A percentile compares a stretch with the other conserved stretches of the same genome.
These are phyloP conservation scores for Dinothrombium tinctorium DNA, from an alignment of 1,140 invertebrate genomes.

Conservation along the genomic window DNA sequence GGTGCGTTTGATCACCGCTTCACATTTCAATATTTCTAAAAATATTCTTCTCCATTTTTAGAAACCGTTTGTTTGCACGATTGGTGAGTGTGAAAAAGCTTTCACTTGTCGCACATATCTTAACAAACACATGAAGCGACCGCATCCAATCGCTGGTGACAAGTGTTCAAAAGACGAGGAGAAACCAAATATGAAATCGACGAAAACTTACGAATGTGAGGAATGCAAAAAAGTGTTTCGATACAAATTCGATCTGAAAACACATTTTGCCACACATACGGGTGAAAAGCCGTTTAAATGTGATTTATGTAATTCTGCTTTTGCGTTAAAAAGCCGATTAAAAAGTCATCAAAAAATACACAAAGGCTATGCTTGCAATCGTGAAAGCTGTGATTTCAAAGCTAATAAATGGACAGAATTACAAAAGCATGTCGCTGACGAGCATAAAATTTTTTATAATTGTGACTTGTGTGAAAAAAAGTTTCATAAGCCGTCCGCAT, in stretches of 20 bases:
- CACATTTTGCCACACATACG: constrained; percentile 9
- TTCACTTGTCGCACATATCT: constrained; percentile 4
- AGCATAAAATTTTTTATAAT: not conserved
- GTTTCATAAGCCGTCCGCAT: not conserved
- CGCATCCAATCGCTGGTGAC: not conserved
- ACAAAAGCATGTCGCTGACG: not conserved
- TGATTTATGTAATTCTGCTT: constrained; percentile 22
- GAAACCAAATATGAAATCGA: too few species aligned
- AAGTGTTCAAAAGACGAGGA: not conserved
- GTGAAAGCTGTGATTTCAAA: not conserved
- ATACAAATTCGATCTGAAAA: constrained; percentile 5
- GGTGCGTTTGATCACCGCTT: too few species aligned
- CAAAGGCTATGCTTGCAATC: constrained; percentile 16
- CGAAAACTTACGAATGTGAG: constrained; percentile 11
- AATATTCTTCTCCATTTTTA: too few species aligned
- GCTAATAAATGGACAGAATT: constrained; percentile 3
- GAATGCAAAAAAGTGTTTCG: constrained; percentile 14
- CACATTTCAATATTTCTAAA: too few species aligned
- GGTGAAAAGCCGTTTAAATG: constrained; percentile 24
- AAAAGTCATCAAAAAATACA: constrained; percentile 18
- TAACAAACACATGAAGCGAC: constrained; percentile 3
- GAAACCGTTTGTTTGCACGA: constrained; percentile 1
- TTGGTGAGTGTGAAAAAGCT: constrained; percentile 2
- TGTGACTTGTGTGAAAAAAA: constrained; percentile 2
- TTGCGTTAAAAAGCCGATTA: constrained; percentile 1